Percentiles rank a stretch among this genome's conserved stretches.
Evolutionary conservation across 2,113 vertebrate species (phyloP).

Genomic region (Chroicocephalus ridibundus): DNA sequence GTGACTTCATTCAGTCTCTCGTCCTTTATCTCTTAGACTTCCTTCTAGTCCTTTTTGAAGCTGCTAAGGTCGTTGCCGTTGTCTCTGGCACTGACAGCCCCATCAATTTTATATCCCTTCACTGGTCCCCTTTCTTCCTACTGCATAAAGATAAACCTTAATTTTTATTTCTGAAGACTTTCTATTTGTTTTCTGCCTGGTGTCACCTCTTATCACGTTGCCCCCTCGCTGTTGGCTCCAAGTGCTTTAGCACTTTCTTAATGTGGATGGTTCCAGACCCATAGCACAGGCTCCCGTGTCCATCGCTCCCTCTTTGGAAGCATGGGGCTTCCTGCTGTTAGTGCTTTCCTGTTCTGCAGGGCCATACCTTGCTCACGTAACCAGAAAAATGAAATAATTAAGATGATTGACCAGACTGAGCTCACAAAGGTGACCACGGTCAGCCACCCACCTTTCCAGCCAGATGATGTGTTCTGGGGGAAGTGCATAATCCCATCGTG

Average conservation of each 20-base stretch:
- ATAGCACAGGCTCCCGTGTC: accelerated
- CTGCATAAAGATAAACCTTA: not conserved
- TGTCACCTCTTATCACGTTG: accelerated
- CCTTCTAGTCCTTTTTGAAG: not conserved
- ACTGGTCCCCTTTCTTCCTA: not conserved
- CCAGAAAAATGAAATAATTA: not conserved
- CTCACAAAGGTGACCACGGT: accelerated
- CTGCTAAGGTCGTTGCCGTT: not conserved
- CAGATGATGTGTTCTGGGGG: not conserved
- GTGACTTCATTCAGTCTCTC: not conserved
- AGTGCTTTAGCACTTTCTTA: not conserved
- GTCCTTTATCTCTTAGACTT: constrained; percentile 17
- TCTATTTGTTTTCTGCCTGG: not conserved
- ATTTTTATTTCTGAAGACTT: not conserved
- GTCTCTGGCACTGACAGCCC: not conserved
- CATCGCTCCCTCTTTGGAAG: accelerated
- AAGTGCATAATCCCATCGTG: accelerated
- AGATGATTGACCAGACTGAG: accelerated
- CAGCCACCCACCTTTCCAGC: not conserved
- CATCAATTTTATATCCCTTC: not conserved
- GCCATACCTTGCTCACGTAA: accelerated
- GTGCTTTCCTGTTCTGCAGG: not conserved
- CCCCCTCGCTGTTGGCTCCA: not conserved
- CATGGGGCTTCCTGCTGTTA: accelerated
- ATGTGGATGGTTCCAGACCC: not conserved